Evolutionary conservation across 2,113 vertebrate species (phyloP).

Genomic region (Forbesichthys agassizii): DNA sequence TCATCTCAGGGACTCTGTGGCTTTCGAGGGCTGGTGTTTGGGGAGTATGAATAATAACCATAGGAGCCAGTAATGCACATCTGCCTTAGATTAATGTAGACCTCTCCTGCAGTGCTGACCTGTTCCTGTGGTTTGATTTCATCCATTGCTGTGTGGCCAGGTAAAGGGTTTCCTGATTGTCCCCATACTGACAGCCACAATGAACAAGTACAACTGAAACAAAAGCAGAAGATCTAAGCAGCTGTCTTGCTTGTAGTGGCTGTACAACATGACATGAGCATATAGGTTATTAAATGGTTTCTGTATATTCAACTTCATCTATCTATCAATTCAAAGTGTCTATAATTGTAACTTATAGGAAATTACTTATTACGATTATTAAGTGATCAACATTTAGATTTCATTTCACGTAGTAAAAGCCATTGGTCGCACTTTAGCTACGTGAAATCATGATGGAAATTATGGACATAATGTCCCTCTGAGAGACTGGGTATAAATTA

Average conservation of each 20-base stretch:
- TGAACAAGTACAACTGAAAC: conserved; percentile 24
- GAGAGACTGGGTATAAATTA: conserved; percentile 20
- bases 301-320: not conserved
- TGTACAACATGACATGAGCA: not conserved
- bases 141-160: conserved; percentile 59
- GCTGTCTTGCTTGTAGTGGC: conserved; percentile 29
- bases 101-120: conserved; percentile 64
- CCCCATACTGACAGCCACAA: conserved; percentile 28
- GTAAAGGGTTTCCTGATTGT: conserved; percentile 49
- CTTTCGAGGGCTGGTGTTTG: conserved; percentile 62
- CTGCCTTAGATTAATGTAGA: conserved; percentile 73
- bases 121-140: conserved; percentile 63
- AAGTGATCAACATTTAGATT: not conserved
- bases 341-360: not conserved
- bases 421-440: not conserved
- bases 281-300: not conserved
- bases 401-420: not conserved
- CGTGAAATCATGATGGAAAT: no score
- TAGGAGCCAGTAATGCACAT: conserved; percentile 73
- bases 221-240: not conserved
- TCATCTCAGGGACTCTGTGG: conserved; percentile 63
- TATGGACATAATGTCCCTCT: not conserved
- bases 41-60: conserved; percentile 73
- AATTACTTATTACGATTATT: not conserved
- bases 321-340: not conserved